phyloP scores from a whole-genome alignment of 2,888 invertebrate species.

The Tubulanus polymorphus region DNA sequence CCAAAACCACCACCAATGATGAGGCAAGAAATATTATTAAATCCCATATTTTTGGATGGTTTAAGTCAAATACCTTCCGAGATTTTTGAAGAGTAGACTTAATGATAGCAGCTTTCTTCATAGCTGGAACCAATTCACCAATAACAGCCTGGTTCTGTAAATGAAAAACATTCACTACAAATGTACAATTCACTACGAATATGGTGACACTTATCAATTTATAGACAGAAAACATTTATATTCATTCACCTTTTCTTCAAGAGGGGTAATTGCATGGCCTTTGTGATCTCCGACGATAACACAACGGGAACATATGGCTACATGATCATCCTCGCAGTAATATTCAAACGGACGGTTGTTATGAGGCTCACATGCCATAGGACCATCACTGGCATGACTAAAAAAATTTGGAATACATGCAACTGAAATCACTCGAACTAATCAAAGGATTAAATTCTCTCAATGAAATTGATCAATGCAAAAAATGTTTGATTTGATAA shows the following conservation, averaged over 20 bases:
- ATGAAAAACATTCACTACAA: neutral
- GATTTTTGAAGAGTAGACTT: no score
- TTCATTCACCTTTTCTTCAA: slow-evolving; percentile 42
- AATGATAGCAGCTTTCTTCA: slow-evolving; percentile 30
- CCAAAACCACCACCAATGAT: neutral
- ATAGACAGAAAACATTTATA: neutral
- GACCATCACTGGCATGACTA: neutral
- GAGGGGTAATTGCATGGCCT: slow-evolving; percentile 42
- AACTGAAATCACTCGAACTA: neutral
- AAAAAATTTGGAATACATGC: neutral
- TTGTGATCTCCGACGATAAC: slow-evolving; percentile 48
- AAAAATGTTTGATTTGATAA: no score
- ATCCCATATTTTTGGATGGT: neutral
- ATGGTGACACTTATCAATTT: neutral
- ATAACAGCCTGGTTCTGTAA: slow-evolving; percentile 32
- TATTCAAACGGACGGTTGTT: slow-evolving; percentile 43
- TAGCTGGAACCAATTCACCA: slow-evolving; percentile 31
- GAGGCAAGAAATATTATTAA: neutral
- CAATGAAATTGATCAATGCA: neutral
- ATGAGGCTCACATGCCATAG: slow-evolving; percentile 28
- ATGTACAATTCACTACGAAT: neutral
- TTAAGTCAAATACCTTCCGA: slow-evolving; percentile 24
- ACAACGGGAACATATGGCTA: slow-evolving; percentile 47
- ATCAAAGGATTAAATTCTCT: neutral
- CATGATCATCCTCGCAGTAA: slow-evolving; percentile 46